Evolutionary conservation across 2,113 vertebrate species (phyloP).

Genomic region (Dromas ardeola): DNA sequence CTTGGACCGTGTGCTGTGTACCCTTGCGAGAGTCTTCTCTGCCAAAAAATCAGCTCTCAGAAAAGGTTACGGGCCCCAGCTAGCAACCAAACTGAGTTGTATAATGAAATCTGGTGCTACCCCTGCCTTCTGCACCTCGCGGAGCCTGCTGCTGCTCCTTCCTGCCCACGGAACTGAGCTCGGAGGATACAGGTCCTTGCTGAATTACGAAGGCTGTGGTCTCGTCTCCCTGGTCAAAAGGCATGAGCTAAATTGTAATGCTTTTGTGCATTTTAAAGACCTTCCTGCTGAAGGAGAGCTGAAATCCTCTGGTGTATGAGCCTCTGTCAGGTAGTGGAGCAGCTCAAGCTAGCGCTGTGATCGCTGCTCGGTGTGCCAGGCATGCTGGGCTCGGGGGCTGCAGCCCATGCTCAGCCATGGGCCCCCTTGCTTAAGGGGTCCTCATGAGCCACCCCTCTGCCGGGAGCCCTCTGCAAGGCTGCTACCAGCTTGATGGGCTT

Average conservation of each 20-base stretch:
- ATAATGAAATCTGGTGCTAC: background rate
- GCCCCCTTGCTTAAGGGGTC: too few relatives aligned
- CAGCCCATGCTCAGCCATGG: fast-evolving
- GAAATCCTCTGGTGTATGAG: background rate
- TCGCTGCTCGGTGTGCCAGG: fast-evolving
- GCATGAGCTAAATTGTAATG: background rate
- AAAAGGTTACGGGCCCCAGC: background rate
- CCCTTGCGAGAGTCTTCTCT: background rate
- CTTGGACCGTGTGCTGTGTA: fast-evolving
- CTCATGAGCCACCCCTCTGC: background rate
- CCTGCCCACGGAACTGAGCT: fast-evolving
- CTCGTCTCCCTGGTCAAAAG: background rate
- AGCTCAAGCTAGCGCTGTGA: background rate
- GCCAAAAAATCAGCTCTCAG: background rate
- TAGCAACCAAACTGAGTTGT: background rate
- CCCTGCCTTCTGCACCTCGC: fast-evolving
- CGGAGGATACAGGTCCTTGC: fast-evolving
- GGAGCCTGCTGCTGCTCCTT: background rate
- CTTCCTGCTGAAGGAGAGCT: background rate
- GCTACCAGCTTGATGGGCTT: background rate
- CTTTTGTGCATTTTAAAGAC: background rate
- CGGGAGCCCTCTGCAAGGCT: background rate
- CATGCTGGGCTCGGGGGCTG: fast-evolving
- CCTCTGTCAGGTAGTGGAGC: background rate
- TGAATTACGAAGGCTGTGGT: background rate